Base-by-base conservation (phyloP, 2,797 vertebrate species). In the Acanthiza pusilla region DNA sequence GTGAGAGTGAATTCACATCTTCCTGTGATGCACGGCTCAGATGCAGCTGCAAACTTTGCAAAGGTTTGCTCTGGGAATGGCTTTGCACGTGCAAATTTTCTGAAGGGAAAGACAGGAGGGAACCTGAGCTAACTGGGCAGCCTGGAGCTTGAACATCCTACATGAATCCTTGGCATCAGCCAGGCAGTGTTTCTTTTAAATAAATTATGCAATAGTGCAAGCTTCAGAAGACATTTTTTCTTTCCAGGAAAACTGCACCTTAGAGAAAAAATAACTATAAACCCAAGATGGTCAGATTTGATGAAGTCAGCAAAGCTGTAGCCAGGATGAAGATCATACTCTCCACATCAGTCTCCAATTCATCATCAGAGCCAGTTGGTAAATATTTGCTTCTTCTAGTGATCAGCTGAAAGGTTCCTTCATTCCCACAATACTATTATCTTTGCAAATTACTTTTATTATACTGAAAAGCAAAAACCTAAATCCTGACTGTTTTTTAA, bases 301-400 rank as follows among this genome's bases (percentile, higher is more conserved):
- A 91, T 91, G 94, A 93, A 92, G 89, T 94, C 91, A 93, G 92
- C 93, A 92, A 60, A 95, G 79, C 79, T 76, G 73, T 20, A 73
- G 70, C 67, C 85, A 92, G 79, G 88, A 91, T 0, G 36, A 82
- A 75, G 94, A 91, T 81, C 76, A 40, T 26, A 45, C 62, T 93
- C 51, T 86, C 73, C 91, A 66, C 86, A 45, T 86, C 83, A 82
- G 38, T 54, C 70, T 88, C 85, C 82, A 47, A 79, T 60, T 88
- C 91, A 71, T 78, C 77, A 36, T 63, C 67, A 70, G 67, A 90
- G 82, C 63, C 67, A 86, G 60, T 48, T 90, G 87, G 93, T 87
- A 93, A 96, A 96, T 92, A 95, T 95, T 95, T 95, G 81, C 85
- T 93, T 15, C 89, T 91, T 75, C 66, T 73, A 65, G 63, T 73